These are phyloP conservation scores for Acanthosoma haemorrhoidale DNA, from an alignment of 2,888 invertebrate species.

Conservation along the genomic window DNA sequence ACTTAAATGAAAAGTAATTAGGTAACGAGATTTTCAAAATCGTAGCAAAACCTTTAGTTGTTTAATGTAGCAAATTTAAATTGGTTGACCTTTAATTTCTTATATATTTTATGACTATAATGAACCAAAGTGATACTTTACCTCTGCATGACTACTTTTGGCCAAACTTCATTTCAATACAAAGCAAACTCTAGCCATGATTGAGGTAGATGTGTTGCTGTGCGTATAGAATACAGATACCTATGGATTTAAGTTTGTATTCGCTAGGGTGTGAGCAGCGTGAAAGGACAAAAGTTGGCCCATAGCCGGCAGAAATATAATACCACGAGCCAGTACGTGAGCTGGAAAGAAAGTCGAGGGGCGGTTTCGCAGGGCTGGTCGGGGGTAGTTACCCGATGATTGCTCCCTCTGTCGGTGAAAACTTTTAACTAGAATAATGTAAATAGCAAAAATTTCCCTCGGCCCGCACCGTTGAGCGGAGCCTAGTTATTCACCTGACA, in stretches of 20 bases:
- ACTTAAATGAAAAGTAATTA: too few species aligned
- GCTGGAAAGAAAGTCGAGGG: slow-evolving; percentile 8
- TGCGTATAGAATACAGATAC: slow-evolving; percentile 1
- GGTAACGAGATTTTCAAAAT: too few species aligned
- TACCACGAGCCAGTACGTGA: neutral
- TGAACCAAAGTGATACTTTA: too few species aligned
- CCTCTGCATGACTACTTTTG: too few species aligned
- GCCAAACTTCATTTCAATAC: neutral
- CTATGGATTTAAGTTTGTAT: slow-evolving; percentile 13
- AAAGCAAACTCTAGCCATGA: neutral
- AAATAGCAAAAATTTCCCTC: neutral
- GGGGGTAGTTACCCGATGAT: neutral
- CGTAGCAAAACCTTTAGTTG: too few species aligned
- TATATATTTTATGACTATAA: too few species aligned
- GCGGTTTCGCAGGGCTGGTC: neutral
- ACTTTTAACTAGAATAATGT: slow-evolving; percentile 8
- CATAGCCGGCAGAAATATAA: slow-evolving; percentile 16
- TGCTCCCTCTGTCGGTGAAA: neutral
- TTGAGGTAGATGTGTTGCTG: too few species aligned
- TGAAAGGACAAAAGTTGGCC: slow-evolving; percentile 16
- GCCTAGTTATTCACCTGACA: neutral
- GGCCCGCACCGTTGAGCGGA: neutral
- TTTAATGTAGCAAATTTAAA: too few species aligned
- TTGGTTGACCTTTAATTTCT: too few species aligned
- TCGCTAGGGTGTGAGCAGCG: neutral